Percentiles rank a stretch among this genome's conserved stretches.
These are phyloP conservation scores for Cecropterus lyciades DNA, from an alignment of 1,140 invertebrate genomes.

Conservation along the genomic window DNA sequence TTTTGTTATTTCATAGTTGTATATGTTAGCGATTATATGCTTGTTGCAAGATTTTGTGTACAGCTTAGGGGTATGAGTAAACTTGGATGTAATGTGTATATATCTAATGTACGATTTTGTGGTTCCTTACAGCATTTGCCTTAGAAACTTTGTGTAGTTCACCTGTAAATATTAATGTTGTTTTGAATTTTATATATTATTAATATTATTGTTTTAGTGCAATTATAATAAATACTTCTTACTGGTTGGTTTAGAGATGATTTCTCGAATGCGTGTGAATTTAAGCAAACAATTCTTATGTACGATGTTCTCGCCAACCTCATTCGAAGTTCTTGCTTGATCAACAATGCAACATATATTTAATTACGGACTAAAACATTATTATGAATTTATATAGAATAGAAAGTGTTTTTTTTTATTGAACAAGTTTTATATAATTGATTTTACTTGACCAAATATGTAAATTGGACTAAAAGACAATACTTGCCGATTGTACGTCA, in stretches of 20 bases:
- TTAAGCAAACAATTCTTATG: too few relatives aligned
- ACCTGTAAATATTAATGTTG: constrained; percentile 33
- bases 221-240: constrained; percentile 11
- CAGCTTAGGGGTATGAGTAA: not conserved
- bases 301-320: too few relatives aligned
- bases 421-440: constrained; percentile 8
- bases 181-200: constrained; percentile 21
- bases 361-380: not conserved
- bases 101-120: constrained; percentile 41
- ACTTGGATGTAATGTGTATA: constrained; percentile 5
- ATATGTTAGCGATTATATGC: not conserved
- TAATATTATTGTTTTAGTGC: constrained; percentile 27
- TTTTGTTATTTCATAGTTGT: constrained; percentile 2
- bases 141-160: constrained; percentile 41
- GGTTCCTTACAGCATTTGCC: constrained; percentile 67
- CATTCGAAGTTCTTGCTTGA: not conserved
- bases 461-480: not conserved
- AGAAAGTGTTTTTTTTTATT: not conserved
- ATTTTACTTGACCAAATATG: constrained; percentile 5
- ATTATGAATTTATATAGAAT: not conserved
- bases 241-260: too few relatives aligned
- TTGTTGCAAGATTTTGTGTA: not conserved
- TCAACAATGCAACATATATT: not conserved
- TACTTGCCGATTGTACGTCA: constrained; percentile 13
- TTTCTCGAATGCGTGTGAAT: too few relatives aligned